Evolutionary conservation across 1,140 invertebrate genomes (phyloP).

Genomic region (Anastrepha obliqua): DNA sequence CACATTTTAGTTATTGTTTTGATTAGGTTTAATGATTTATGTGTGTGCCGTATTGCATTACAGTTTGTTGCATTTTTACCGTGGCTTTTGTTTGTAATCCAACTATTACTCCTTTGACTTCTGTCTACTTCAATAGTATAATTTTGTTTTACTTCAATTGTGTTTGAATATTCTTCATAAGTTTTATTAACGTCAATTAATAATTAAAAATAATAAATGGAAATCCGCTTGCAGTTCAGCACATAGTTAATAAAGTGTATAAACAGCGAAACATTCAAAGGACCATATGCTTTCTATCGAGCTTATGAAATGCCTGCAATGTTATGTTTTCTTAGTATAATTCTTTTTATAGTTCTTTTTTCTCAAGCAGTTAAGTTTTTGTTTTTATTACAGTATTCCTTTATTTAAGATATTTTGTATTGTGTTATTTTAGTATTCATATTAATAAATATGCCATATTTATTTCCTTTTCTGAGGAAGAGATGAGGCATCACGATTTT

Average conservation of each 20-base stretch:
- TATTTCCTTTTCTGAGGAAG: slow-evolving; percentile 49
- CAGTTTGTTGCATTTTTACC: slow-evolving; percentile 30
- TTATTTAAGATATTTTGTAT: slow-evolving; percentile 54
- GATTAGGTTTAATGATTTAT: background rate
- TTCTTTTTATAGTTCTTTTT: background rate
- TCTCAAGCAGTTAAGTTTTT: slow-evolving; percentile 15
- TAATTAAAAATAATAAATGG: slow-evolving; percentile 27
- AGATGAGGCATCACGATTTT: slow-evolving; percentile 1
- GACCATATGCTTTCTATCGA: background rate
- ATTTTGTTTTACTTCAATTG: background rate
- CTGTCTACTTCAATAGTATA: background rate
- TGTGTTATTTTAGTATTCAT: slow-evolving; percentile 41
- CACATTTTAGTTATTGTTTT: slow-evolving; percentile 21
- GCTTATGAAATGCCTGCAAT: background rate
- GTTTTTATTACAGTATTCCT: slow-evolving; percentile 52
- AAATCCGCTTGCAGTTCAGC: slow-evolving; percentile 39
- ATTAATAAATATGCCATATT: slow-evolving; percentile 54
- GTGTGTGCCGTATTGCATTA: background rate
- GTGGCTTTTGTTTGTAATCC: slow-evolving; percentile 38
- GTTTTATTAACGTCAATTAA: slow-evolving; percentile 9
- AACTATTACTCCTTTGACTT: slow-evolving; percentile 1
- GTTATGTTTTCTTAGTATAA: background rate
- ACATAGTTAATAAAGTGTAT: slow-evolving; percentile 9
- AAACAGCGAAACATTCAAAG: background rate
- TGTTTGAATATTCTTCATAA: slow-evolving; percentile 2